A percentile compares a stretch with the other conserved stretches of the same genome.
phyloP scores from a whole-genome alignment of 2,113 vertebrate genomes.

The Sylvia atricapilla region DNA sequence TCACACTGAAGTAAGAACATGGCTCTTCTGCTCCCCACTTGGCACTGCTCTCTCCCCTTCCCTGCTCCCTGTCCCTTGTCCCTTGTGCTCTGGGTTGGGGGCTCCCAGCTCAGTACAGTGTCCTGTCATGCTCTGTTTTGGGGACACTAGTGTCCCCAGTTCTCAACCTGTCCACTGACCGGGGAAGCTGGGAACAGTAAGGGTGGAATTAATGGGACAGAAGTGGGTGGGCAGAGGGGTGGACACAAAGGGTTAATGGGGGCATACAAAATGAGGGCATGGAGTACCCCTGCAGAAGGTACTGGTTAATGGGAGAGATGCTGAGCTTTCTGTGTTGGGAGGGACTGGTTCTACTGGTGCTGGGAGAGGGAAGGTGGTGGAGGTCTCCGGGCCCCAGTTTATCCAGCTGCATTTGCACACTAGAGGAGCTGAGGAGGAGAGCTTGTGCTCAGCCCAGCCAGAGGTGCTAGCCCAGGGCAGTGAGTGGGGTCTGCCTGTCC shows the following conservation, averaged over 20 bases:
- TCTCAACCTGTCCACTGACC: not conserved
- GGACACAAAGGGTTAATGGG: not conserved
- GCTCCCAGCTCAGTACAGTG: not conserved
- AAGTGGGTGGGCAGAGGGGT: not conserved
- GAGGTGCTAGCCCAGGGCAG: not conserved
- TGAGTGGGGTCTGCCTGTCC: not conserved
- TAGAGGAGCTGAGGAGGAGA: not conserved
- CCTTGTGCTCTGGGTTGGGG: not conserved
- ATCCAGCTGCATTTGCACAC: not conserved
- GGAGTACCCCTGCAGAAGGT: not conserved
- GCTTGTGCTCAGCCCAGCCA: not conserved
- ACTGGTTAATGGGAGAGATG: not conserved
- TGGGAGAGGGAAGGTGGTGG: not conserved
- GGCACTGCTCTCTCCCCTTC: conserved; percentile 30
- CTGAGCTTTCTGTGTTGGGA: not conserved
- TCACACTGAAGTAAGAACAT: conserved; percentile 82
- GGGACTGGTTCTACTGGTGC: not conserved
- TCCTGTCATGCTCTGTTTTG: not conserved
- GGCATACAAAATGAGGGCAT: not conserved
- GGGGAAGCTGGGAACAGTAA: not conserved
- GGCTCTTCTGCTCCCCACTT: conserved; percentile 70
- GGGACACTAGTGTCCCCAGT: not conserved
- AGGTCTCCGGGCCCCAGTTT: not conserved
- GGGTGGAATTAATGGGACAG: not conserved
- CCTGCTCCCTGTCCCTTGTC: conserved; percentile 60